phyloP scores from a whole-genome alignment of 2,113 vertebrate species.

The Pholis gunnellus region DNA sequence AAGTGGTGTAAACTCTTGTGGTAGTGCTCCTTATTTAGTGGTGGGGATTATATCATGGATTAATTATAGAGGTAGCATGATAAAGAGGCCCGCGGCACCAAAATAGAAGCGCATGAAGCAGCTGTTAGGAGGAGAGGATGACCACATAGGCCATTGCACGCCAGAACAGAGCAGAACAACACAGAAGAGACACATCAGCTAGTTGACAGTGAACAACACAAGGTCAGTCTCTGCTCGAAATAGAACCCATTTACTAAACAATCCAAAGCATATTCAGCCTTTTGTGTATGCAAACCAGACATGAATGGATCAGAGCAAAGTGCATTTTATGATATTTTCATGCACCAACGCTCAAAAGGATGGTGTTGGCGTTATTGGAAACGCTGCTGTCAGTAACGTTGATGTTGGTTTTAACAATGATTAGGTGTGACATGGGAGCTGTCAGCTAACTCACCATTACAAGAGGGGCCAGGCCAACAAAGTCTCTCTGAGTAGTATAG shows the following conservation, averaged over 20 bases:
- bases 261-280: constrained; percentile 52
- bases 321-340: constrained; percentile 69
- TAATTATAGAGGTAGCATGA: constrained; percentile 64
- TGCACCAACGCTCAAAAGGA: constrained; percentile 55
- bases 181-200: constrained; percentile 63
- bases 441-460: constrained; percentile 88
- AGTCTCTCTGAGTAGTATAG: constrained; percentile 90
- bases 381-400: constrained; percentile 32
- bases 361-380: constrained; percentile 40
- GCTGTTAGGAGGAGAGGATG: constrained; percentile 60
- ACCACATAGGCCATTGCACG: constrained; percentile 57
- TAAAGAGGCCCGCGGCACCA: constrained; percentile 48
- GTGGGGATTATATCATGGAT: constrained; percentile 59
- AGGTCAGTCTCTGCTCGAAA: constrained; percentile 75
- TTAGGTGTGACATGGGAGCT: constrained; percentile 24
- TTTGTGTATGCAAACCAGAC: constrained; percentile 65
- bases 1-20: constrained; percentile 40
- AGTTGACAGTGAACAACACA: constrained; percentile 69
- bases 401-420: constrained; percentile 24
- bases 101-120: constrained; percentile 67
- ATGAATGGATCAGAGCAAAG: constrained; percentile 69
- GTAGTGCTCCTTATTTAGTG: constrained; percentile 52
- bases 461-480: constrained; percentile 89
- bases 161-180: constrained; percentile 62
- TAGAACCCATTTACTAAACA: constrained; percentile 74